phyloP scores from a whole-genome alignment of 2,113 vertebrate genomes.

The Apaloderma vittatum region DNA sequence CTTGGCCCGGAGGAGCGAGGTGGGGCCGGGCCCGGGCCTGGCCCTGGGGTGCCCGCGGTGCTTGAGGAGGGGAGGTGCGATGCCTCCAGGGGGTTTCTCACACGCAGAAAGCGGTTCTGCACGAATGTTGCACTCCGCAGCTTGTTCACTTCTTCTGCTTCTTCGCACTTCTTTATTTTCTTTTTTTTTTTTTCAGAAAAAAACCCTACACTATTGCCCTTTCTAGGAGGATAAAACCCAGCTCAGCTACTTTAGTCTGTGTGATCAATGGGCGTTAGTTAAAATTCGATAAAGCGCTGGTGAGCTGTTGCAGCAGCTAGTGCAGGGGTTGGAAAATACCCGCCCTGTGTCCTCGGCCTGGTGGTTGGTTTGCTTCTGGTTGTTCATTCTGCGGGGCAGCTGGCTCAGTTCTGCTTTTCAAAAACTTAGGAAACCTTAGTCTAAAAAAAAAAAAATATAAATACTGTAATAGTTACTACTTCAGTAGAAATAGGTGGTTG shows the following conservation, averaged over 20 bases:
- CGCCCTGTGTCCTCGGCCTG: not conserved
- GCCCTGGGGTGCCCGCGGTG: too few relatives aligned
- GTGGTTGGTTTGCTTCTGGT: not conserved
- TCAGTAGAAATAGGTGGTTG: not conserved
- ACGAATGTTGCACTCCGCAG: fast-evolving
- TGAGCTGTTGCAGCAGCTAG: not conserved
- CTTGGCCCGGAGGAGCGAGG: too few relatives aligned
- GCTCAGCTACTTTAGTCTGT: not conserved
- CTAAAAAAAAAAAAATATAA: not conserved
- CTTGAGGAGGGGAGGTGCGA: too few relatives aligned
- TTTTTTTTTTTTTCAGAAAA: not conserved
- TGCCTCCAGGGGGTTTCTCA: not conserved
- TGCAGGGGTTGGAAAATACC: conserved; percentile 18
- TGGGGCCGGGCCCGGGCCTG: too few relatives aligned
- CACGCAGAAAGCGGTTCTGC: not conserved
- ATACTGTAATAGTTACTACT: not conserved
- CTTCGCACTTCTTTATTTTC: not conserved
- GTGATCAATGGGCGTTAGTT: not conserved
- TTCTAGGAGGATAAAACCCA: not conserved
- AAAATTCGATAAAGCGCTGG: not conserved
- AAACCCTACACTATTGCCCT: not conserved
- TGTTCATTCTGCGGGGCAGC: not conserved
- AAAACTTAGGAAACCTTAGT: not conserved
- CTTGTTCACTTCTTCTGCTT: not conserved
- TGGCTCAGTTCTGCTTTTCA: not conserved